Base-by-base conservation (phyloP, 2,113 vertebrate genomes). In the Epinephelus moara region DNA sequence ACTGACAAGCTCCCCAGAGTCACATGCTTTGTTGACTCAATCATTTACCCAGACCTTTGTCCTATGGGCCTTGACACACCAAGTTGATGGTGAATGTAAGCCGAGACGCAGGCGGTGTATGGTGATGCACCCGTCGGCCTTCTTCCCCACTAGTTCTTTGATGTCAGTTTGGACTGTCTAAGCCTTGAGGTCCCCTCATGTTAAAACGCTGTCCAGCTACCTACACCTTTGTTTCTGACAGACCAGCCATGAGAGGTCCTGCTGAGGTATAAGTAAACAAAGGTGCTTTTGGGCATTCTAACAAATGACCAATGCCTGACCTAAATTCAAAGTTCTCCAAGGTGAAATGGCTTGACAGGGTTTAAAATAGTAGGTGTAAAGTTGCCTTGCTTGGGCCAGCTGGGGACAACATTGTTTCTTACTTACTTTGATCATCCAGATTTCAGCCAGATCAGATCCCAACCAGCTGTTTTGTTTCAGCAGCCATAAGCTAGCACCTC, bases 391-490 rank as follows among this genome's bases (percentile, higher is more conserved):
- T 62, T 49, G 4, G 70, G n/a, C 21, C 64, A 75, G 11, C 56
- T 57, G 1, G 64, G 9, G 74, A 85, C 70, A 52, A 21, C 23
- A 23, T 9, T 55, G 37, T 67, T 66, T 78, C 52, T 78, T 17
- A 70, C 60, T 70, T 59, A 71, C 80, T 80, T 52, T 82, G 57
- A 81, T 73, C 47, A 52, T 76, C 62, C 64, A 70, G 14, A 70
- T 70, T 64, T 47, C 6, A 60, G 63, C 49, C 70, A 71, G 55
- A 82, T 56, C 62, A 30, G 6, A 69, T 78, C 57, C 12, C 30
- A 23, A 21, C 19, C 74, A 80, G 76, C 80, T 81, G 76, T n/a
- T 56, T 74, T 37, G 18, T 82, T 82, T 82, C 67, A 69, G 7
- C 62, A 78, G 37, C 56, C 23, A 60, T 70, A 25, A n/a, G 25